Evolutionary conservation across 2,113 vertebrate genomes (phyloP).

Genomic region (Poecilia latipinna): DNA sequence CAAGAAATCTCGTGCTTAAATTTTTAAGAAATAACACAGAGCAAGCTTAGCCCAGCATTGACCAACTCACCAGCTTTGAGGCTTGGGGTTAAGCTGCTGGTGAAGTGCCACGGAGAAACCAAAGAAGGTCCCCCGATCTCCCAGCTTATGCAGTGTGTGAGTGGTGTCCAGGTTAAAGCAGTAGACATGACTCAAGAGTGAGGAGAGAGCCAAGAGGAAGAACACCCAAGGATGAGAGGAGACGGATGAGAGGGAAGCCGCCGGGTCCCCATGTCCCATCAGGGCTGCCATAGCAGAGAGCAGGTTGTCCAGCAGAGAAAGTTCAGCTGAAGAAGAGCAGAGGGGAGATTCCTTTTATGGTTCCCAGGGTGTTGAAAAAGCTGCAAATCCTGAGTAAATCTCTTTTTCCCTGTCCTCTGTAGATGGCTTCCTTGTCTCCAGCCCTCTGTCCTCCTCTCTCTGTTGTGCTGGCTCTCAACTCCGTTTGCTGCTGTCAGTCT

Average conservation of each 20-base stretch:
- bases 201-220: slow-evolving; percentile 58
- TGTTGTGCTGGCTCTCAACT: slow-evolving; percentile 53
- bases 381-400: slow-evolving; percentile 27
- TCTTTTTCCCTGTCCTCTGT: slow-evolving; percentile 35
- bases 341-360: slow-evolving; percentile 38
- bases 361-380: slow-evolving; percentile 24
- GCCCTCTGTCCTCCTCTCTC: slow-evolving; percentile 28
- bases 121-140: slow-evolving; percentile 87
- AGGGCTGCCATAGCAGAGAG: slow-evolving; percentile 68
- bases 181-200: slow-evolving; percentile 38
- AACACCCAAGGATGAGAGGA: slow-evolving; percentile 50
- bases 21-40: slow-evolving; percentile 37
- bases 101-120: slow-evolving; percentile 92
- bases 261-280: slow-evolving; percentile 41
- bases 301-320: slow-evolving; percentile 57
- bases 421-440: slow-evolving; percentile 40
- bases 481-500: slow-evolving; percentile 80
- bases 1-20: background rate
- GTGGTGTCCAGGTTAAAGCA: slow-evolving; percentile 91
- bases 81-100: slow-evolving; percentile 84
- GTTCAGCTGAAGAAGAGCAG: slow-evolving; percentile 46
- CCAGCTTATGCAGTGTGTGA: slow-evolving; percentile 86
- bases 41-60: slow-evolving; percentile 32
- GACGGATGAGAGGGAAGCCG: slow-evolving; percentile 30
- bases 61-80: slow-evolving; percentile 88